Conservation (phyloP, 2,797 vertebrate genomes). For the Enoplosus armatus region DNA sequence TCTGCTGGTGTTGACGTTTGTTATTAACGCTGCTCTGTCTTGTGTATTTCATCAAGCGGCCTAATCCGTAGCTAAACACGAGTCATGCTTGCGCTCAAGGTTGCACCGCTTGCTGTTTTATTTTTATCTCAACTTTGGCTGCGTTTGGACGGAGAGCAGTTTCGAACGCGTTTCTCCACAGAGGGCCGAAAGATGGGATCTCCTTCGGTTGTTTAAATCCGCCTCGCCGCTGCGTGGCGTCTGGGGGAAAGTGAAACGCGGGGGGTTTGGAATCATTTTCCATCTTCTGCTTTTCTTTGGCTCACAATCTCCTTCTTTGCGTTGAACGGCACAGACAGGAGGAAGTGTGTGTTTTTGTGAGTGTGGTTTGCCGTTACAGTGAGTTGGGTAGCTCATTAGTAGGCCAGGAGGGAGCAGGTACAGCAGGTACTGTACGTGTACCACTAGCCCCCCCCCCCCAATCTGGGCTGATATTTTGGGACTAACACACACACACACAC, state of each 20-base stretch:
- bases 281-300: background rate
- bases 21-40: background rate
- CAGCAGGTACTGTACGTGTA: conserved; percentile 32
- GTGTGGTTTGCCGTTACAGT: background rate
- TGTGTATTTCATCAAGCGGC: conserved; percentile 23
- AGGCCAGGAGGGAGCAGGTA: conserved; percentile 44
- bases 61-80: conserved; percentile 6
- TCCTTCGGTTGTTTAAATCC: too few relatives aligned
- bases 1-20: background rate
- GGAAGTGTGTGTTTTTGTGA: conserved; percentile 2
- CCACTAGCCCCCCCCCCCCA: background rate
- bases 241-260: background rate
- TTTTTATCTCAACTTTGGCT: conserved; percentile 10
- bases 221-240: too few relatives aligned
- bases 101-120: background rate
- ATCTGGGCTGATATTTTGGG: conserved; percentile 41
- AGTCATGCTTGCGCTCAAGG: background rate
- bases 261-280: background rate
- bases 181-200: too few relatives aligned
- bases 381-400: conserved; percentile 43
- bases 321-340: background rate
- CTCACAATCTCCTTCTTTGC: background rate
- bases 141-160: background rate
- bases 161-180: too few relatives aligned
- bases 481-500: background rate